Evolutionary conservation across 2,888 invertebrate genomes (phyloP).

Genomic region (Phaonia tiefii): DNA sequence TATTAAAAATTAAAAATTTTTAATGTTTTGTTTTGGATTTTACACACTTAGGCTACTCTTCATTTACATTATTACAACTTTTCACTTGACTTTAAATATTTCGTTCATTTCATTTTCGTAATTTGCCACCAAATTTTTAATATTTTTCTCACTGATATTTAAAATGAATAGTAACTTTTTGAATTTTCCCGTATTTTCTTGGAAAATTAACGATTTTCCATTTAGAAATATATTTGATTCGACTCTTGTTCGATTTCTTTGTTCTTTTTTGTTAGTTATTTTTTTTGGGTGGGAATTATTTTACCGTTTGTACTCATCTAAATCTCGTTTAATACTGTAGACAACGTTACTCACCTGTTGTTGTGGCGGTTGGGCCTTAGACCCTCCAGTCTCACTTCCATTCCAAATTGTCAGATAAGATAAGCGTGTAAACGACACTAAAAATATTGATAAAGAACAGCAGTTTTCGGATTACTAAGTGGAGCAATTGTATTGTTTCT

Average conservation of each 20-base stretch:
- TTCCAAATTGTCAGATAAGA: constrained; percentile 60
- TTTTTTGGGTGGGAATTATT: too few relatives aligned
- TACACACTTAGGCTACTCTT: constrained; percentile 11
- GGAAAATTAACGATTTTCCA: too few relatives aligned
- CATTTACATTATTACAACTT: constrained; percentile 1
- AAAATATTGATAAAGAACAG: constrained; percentile 56
- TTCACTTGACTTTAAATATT: background rate
- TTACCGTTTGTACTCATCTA: constrained; percentile 47
- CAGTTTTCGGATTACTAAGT: constrained; percentile 56
- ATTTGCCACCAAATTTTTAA: constrained; percentile 11
- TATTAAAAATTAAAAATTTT: background rate
- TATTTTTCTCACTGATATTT: background rate
- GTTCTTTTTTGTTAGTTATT: constrained; percentile 3
- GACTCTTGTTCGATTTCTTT: background rate
- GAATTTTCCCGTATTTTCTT: too few relatives aligned
- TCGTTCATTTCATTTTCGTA: constrained; percentile 4
- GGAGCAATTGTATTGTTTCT: constrained; percentile 34
- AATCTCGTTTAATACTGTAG: constrained; percentile 64
- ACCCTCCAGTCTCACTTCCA: constrained; percentile 43
- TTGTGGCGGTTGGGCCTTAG: constrained; percentile 24
- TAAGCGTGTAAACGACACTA: constrained; percentile 45
- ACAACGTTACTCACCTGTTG: constrained; percentile 62
- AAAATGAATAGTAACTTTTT: too few relatives aligned
- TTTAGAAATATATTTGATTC: background rate
- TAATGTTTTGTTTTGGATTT: background rate